These are phyloP conservation scores for Pipistrellus pipistrellus DNA, from an alignment of 2,797 vertebrate genomes.

Conservation along the genomic window DNA sequence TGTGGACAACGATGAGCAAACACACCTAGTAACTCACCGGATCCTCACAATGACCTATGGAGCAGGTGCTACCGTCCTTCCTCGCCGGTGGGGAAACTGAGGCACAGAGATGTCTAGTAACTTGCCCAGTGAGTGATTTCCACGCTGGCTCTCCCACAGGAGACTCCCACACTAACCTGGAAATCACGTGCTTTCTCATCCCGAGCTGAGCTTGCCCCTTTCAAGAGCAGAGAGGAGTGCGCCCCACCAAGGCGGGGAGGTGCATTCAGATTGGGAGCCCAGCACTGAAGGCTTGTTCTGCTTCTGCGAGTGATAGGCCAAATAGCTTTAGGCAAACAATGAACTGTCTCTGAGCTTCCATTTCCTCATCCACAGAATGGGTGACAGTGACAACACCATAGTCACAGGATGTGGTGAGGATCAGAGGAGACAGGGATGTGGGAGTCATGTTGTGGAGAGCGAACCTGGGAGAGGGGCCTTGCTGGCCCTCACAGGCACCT, in stretches of 20 bases:
- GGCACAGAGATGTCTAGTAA: not conserved
- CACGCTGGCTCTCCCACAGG: not conserved
- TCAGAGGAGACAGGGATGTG: not conserved
- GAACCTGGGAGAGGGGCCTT: not conserved
- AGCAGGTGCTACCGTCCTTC: not conserved
- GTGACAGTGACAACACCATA: not conserved
- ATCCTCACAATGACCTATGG: not conserved
- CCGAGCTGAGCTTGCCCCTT: not conserved
- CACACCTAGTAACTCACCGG: not conserved
- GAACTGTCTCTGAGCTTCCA: not conserved
- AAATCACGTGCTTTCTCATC: not conserved
- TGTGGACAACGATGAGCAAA: not conserved
- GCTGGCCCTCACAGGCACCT: not conserved
- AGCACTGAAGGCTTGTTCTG: not conserved
- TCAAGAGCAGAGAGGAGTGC: not conserved
- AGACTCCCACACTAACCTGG: too few species aligned
- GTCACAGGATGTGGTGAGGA: not conserved
- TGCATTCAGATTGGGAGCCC: not conserved
- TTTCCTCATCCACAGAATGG: not conserved
- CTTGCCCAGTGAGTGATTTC: not conserved
- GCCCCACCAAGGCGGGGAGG: accelerated
- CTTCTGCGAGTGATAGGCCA: not conserved
- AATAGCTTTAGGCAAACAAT: not conserved
- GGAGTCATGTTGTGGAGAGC: not conserved
- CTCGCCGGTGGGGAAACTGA: not conserved